Percentiles rank a stretch among this genome's conserved stretches.
phyloP scores from a whole-genome alignment of 2,888 invertebrate genomes.

The Ectropis crepuscularia region DNA sequence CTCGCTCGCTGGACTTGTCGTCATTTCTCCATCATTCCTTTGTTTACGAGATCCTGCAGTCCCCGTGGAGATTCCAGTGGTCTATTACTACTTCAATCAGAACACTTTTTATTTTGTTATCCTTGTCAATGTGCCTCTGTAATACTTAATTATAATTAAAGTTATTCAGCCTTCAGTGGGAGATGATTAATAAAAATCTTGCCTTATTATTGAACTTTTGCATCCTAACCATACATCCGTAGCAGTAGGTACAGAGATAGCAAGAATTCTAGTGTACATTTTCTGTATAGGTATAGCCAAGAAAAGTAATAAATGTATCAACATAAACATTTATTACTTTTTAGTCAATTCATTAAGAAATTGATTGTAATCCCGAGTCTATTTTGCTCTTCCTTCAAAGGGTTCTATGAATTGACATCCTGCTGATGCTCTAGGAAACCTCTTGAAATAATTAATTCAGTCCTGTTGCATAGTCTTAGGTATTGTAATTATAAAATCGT shows the following conservation, averaged over 20 bases:
- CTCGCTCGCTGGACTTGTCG: slow-evolving; percentile 41
- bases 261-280: too few species aligned
- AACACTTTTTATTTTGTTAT: slow-evolving; percentile 84
- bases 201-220: slow-evolving; percentile 78
- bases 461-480: too few species aligned
- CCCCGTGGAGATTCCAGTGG: slow-evolving; percentile 80
- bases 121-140: slow-evolving; percentile 80
- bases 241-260: background rate
- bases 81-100: slow-evolving; percentile 82
- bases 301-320: too few species aligned
- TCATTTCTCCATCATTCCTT: slow-evolving; percentile 74
- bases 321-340: too few species aligned
- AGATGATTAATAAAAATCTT: slow-evolving; percentile 78
- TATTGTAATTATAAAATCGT: too few species aligned
- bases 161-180: slow-evolving; percentile 77
- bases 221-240: slow-evolving; percentile 58
- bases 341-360: too few species aligned
- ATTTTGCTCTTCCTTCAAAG: too few species aligned
- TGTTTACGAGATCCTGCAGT: slow-evolving; percentile 83
- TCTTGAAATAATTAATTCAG: too few species aligned
- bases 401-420: too few species aligned
- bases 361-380: too few species aligned
- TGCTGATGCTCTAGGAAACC: too few species aligned
- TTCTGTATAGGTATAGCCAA: too few species aligned
- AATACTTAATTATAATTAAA: slow-evolving; percentile 73